Base-by-base conservation (phyloP, 2,113 vertebrate species). In the Pedionomus torquatus region DNA sequence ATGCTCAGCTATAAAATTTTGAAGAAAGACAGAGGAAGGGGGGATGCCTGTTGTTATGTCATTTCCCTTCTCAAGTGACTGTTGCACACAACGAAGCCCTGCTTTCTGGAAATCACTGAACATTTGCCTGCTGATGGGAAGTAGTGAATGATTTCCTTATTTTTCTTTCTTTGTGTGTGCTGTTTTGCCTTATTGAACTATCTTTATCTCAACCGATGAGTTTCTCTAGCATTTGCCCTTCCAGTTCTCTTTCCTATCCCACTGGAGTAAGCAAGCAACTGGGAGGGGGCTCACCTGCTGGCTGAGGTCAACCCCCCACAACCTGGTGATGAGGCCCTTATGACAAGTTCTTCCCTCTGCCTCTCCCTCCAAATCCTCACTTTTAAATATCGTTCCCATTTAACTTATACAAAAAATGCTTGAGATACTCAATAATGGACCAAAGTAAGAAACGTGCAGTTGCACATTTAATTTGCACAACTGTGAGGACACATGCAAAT, bases 191-290 rank as follows among this genome's bases (percentile, higher is more conserved):
- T 72, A 74, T 51, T 57, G 37, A 80, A 52, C 7, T 51, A 39
- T 4, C 30, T 57, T 78, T 51, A 43, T 79, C 5, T 60, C 5
- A 2, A 30, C 8, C 5, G 3, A 2, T 0, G 2, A 51, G 0
- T 4, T 26, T 35, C 13, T 68, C 35, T 51, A 86, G 25, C 15
- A 71, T 64, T 83, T 60, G 14, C 14, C 8, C 12, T 49, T 92
- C 11, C 4, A 2, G 17, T 37, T 88, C 5, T 60, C 18, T 63
- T 17, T 75, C 16, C 28, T 15, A n/a, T 26, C 2, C 5, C 24
- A 24, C 31, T 41, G 12, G 5, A 49, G 13, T 69, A 17, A 75
- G 24, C 1, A 1, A 72, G 31, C 0, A 2, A 54, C 5, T 30
- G 49, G 11, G 3, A 35, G 5, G 5, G 12, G n/a, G 2, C 7